Evolutionary conservation across 2,888 invertebrate genomes (phyloP).

Genomic region (Ctena decussata): DNA sequence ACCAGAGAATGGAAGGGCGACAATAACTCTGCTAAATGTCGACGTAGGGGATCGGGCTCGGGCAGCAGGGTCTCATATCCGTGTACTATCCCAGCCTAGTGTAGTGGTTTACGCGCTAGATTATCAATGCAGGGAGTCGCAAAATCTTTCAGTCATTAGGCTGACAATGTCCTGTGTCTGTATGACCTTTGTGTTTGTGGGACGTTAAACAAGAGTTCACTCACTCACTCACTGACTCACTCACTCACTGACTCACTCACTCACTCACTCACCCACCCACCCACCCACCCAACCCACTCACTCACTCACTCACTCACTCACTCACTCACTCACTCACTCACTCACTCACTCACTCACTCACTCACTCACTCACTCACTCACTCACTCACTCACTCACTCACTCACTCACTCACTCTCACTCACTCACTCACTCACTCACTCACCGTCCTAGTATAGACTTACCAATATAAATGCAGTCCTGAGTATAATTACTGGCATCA

Average conservation of each 20-base stretch:
- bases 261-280: no score
- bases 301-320: not conserved
- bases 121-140: not conserved
- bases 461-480: constrained; percentile 25
- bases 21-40: no score
- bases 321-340: no score
- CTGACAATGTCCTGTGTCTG: not conserved
- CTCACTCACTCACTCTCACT: not conserved
- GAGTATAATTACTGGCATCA: not conserved
- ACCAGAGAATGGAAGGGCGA: no score
- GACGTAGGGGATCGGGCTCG: no score
- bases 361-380: no score
- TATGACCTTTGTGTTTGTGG: not conserved
- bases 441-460: not conserved
- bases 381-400: not conserved
- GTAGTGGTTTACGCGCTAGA: no score
- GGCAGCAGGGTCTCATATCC: not conserved
- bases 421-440: not conserved
- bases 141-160: not conserved
- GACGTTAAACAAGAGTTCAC: not conserved
- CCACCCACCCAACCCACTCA: not conserved
- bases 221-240: no score
- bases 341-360: no score
- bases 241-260: no score
- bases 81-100: not conserved